These are phyloP conservation scores for Tortrix viridana DNA, from an alignment of 2,888 invertebrate genomes.

Conservation along the genomic window DNA sequence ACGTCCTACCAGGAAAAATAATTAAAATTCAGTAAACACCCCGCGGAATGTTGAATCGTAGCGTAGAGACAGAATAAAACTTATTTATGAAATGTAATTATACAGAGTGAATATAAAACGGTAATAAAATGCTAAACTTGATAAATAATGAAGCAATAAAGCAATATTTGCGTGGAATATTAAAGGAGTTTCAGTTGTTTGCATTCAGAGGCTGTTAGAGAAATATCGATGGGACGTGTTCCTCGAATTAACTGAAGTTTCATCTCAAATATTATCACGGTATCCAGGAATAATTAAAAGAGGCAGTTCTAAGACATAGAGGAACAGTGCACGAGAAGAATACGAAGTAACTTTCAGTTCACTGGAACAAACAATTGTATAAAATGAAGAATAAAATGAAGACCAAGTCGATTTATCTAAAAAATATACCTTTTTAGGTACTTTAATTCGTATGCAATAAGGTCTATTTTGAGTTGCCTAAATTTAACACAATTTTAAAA, in stretches of 20 bases:
- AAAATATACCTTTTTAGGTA: too few relatives aligned
- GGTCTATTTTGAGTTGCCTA: too few relatives aligned
- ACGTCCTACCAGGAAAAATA: not conserved
- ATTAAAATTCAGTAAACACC: not conserved
- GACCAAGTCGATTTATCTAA: too few relatives aligned
- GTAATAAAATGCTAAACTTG: slow-evolving; percentile 37
- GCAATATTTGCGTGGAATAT: slow-evolving; percentile 38
- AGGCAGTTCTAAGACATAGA: not conserved
- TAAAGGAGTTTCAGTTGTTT: slow-evolving; percentile 31
- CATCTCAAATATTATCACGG: slow-evolving; percentile 5
- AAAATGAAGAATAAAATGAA: too few relatives aligned
- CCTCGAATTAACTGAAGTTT: slow-evolving; percentile 17
- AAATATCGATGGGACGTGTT: slow-evolving; percentile 36
- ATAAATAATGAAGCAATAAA: slow-evolving; percentile 37
- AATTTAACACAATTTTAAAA: too few relatives aligned
- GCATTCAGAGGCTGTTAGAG: slow-evolving; percentile 35
- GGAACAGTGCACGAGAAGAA: not conserved
- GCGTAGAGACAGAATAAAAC: slow-evolving; percentile 4
- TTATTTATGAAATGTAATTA: slow-evolving; percentile 35
- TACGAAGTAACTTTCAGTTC: too few relatives aligned
- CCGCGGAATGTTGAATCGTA: not conserved
- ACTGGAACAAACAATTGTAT: too few relatives aligned
- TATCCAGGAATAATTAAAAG: not conserved
- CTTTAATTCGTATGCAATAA: too few relatives aligned
- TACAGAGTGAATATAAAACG: slow-evolving; percentile 26